Evolutionary conservation across 2,888 invertebrate species (phyloP), one percentile per base, ranked within the genome.

Genomic region (Itoplectis maculator): DNA sequence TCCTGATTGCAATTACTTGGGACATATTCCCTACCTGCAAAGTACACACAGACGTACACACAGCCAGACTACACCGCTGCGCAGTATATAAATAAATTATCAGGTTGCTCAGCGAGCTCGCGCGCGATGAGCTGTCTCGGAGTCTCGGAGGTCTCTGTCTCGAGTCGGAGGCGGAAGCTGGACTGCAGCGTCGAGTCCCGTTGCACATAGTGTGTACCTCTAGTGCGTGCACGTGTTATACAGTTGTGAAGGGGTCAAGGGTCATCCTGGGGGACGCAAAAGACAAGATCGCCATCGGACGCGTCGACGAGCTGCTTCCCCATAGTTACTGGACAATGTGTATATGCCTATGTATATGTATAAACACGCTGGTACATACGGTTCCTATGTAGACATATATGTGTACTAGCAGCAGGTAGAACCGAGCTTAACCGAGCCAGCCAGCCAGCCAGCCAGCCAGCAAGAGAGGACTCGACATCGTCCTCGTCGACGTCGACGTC

Each of bases 261-360:
- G 75, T 79, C 79, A 51, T 70, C 72, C 77, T 69, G 20, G 18
- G 54, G 61, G 54, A 66, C 51, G 75, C 66, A 78, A 79, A 70
- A 75, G 82, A 75, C 82, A 75, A 75, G 82, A 76, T 82, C 49
- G 65, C 42, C 65, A 35, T 65, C 75, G 74, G 66, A 72, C 74
- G 54, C 29, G 49, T 59, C 59, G 74, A 65, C 70, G 59, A 29
- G 45, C 35, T 42, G 11, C 37, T 56, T 45, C 29, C 42, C 45
- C 45, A 59, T 18, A 45, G 59, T 59, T 35, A 72, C 70, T 18
- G 13, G 9, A 45, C 56, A 29, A 42, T 63, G 63, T 40, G 29
- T 29, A 29, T 5, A 70, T 40, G n/a, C 51, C 42, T 45, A 45
- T 9, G 45, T 29, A 29, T 29, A 29, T 29, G n/a, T n/a, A n/a